phyloP scores from a whole-genome alignment of 1,140 invertebrate genomes.

The Hylyphantes graminicola region DNA sequence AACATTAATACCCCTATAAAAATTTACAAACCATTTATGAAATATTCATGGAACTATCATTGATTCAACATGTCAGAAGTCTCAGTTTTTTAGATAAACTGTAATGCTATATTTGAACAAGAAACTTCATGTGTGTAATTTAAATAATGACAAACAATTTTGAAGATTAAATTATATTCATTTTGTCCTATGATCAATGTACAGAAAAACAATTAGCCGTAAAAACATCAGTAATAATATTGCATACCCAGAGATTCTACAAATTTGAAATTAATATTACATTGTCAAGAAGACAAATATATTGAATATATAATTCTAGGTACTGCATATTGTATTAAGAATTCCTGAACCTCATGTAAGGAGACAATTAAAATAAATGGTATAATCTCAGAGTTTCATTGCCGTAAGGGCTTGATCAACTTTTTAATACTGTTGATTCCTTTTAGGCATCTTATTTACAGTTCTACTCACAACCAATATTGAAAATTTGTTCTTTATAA shows the following conservation, averaged over 20 bases:
- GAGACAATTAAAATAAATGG: constrained; percentile 25
- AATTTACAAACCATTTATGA: too few species aligned
- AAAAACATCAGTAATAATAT: constrained; percentile 40
- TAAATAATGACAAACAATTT: too few species aligned
- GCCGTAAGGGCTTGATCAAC: constrained; percentile 36
- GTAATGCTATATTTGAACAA: too few species aligned
- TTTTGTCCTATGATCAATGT: constrained; percentile 44
- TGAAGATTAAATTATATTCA: constrained; percentile 14
- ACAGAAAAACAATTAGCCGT: constrained; percentile 40
- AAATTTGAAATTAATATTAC: constrained; percentile 35
- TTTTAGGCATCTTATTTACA: constrained; percentile 42
- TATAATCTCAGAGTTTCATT: constrained; percentile 24
- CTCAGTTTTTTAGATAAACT: too few species aligned
- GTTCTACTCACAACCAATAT: constrained; percentile 35
- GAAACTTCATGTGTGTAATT: too few species aligned
- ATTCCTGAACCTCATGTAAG: constrained; percentile 25
- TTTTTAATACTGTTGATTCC: constrained; percentile 49
- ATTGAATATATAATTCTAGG: background rate
- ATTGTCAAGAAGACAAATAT: background rate
- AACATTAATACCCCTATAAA: too few species aligned
- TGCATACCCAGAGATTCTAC: constrained; percentile 39
- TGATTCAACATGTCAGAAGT: too few species aligned
- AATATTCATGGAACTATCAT: too few species aligned
- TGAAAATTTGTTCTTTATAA: constrained; percentile 58
- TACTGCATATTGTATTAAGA: constrained; percentile 24